These are phyloP conservation scores for Trogon melanurus DNA, from an alignment of 2,113 vertebrate species.

Conservation along the genomic window DNA sequence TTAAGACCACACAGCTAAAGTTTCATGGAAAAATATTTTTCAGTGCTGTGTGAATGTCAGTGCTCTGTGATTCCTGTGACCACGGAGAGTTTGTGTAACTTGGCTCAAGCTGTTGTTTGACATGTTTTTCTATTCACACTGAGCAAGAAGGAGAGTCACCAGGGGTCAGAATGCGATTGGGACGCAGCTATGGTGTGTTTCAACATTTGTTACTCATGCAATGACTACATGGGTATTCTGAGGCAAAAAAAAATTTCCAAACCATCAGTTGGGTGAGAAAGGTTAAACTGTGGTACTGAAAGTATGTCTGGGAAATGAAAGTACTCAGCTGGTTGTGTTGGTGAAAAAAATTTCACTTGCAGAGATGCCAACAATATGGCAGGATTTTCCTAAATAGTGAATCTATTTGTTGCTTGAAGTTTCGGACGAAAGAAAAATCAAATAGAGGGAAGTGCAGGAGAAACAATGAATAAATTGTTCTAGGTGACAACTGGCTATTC, in stretches of 20 bases:
- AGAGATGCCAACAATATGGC: not conserved
- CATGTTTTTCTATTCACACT: not conserved
- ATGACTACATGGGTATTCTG: fast-evolving
- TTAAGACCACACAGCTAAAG: not conserved
- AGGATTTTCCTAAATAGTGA: not conserved
- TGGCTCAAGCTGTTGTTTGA: not conserved
- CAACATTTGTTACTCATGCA: not conserved
- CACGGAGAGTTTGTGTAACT: not conserved
- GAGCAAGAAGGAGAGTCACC: not conserved
- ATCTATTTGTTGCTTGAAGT: not conserved
- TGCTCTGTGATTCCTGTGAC: not conserved
- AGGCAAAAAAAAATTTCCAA: not conserved
- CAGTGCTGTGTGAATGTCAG: not conserved
- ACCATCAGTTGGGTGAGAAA: not conserved
- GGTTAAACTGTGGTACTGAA: not conserved
- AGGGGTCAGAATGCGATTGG: not conserved
- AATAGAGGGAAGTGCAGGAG: not conserved
- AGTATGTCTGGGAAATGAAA: not conserved
- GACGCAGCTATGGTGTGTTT: fast-evolving
- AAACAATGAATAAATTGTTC: not conserved
- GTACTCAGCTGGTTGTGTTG: not conserved
- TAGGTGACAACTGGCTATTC: not conserved
- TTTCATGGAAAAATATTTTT: not conserved
- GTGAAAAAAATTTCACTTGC: not conserved
- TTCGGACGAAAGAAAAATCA: not conserved